Evolutionary conservation across 2,113 vertebrate genomes (phyloP), one percentile per base, ranked within the genome.

Genomic region (Circaetus gallicus): DNA sequence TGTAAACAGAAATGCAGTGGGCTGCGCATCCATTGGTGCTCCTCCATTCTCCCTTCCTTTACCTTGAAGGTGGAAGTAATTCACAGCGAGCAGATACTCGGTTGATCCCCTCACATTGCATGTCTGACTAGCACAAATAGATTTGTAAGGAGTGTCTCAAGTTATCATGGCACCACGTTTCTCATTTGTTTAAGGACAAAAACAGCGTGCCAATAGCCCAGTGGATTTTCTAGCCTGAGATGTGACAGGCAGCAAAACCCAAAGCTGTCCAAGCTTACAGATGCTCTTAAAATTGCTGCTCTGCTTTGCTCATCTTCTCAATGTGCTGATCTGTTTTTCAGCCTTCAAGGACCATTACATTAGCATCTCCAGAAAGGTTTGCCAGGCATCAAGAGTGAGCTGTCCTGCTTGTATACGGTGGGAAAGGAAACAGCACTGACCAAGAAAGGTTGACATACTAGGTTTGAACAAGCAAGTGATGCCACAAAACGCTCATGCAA

Each of bases 281-380:
- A 82, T 25, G 43, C 52, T 91, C 73, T 89, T 84, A 79, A 82
- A 90, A 83, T 26, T 56, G 14, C 77, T 90, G 42, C 26, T 74
- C 61, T 79, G 45, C 58, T 82, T 61, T 76, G 42, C 52, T 91
- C 28, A 11, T 89, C 50, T 90, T 86, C 78, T 49, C 86, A 65
- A 7, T 9, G n/a, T 45, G 65, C 13, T 28, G 34, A 45, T 63
- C 42, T 52, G 59, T 52, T 72, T 87, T 74, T 69, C 53, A 67
- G 77, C 78, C 61, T 93, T 77, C 90, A 88, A 86, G 79, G 71
- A 85, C 66, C 62, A 36, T 73, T 11, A n/a, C 2, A 1, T 84
- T 43, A 20, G 61, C 5, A 6, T 22, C 32, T 58, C 21, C 0
- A 4, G 55, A 61, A 91, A 79, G 74, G 56, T 28, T 4, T 53